Evolutionary conservation across 2,113 vertebrate genomes (phyloP).

Genomic region (mouse (Mus musculus)): DNA sequence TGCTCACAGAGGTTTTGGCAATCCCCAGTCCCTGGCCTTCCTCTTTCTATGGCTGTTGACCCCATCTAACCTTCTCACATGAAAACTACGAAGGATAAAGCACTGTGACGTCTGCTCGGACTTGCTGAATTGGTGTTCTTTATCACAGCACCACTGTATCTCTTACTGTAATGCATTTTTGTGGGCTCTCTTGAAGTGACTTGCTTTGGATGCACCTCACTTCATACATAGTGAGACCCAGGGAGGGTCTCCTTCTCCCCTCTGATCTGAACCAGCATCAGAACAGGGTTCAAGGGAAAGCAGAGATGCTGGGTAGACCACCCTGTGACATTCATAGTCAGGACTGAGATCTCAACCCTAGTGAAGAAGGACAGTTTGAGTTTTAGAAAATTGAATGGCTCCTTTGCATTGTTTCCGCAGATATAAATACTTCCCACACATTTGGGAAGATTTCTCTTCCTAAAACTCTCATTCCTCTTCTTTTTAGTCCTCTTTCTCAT

Average conservation of each 20-base stretch:
- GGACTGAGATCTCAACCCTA: not conserved
- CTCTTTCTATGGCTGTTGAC: not conserved
- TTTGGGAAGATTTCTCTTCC: not conserved
- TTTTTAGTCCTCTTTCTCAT: not conserved
- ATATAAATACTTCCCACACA: not conserved
- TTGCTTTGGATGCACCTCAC: not conserved
- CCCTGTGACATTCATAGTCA: not conserved
- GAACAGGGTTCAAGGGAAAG: not conserved
- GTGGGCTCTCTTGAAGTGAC: not conserved
- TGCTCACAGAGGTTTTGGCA: not conserved
- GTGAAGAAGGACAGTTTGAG: not conserved
- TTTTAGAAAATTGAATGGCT: not conserved
- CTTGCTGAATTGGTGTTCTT: not conserved
- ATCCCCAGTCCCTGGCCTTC: not conserved
- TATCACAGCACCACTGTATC: not conserved
- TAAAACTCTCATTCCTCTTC: not conserved
- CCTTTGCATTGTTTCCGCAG: not conserved
- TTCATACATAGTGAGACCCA: not conserved
- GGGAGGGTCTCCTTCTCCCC: not conserved
- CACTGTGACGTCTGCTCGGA: not conserved
- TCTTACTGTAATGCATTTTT: not conserved
- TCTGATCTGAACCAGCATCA: not conserved
- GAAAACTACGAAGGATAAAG: not conserved
- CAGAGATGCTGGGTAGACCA: rapidly evolving
- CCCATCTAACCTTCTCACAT: not conserved